These are phyloP conservation scores for Oopsacas minuta DNA, from an alignment of 37 sponge, comb jelly and placozoan genomes.

Conservation along the genomic window DNA sequence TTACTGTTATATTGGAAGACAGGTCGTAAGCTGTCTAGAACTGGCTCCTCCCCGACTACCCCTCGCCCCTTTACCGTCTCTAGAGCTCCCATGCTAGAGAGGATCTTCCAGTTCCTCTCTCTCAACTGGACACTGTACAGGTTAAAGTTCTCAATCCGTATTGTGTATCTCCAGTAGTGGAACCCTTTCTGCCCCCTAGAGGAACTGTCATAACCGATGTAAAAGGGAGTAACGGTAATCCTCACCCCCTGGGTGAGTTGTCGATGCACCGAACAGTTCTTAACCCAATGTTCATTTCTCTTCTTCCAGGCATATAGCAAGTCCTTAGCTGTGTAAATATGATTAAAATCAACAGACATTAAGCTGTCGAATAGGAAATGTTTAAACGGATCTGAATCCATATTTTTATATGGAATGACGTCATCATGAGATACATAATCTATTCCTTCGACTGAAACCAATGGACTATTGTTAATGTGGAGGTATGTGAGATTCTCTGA, in stretches of 20 bases:
- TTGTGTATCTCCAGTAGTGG: slow-evolving; percentile 73
- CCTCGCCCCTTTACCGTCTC: slow-evolving; percentile 83
- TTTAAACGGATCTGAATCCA: slow-evolving; percentile 47
- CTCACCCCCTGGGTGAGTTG: slow-evolving; percentile 65
- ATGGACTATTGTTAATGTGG: slow-evolving; percentile 6
- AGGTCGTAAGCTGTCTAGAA: slow-evolving; percentile 45
- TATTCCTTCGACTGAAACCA: slow-evolving; percentile 38
- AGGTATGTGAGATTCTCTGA: background rate
- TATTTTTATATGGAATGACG: slow-evolving; percentile 66
- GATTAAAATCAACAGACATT: slow-evolving; percentile 30
- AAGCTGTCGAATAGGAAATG: slow-evolving; percentile 80
- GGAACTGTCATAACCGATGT: slow-evolving; percentile 53
- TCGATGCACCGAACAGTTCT: slow-evolving; percentile 64
- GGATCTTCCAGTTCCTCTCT: slow-evolving; percentile 81
- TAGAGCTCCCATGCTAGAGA: slow-evolving; percentile 47
- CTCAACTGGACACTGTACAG: slow-evolving; percentile 53
- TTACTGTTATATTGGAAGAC: slow-evolving; percentile 95
- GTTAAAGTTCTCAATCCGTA: slow-evolving; percentile 76
- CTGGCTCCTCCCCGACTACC: slow-evolving; percentile 87
- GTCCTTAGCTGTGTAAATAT: slow-evolving; percentile 29
- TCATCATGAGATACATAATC: slow-evolving; percentile 95
- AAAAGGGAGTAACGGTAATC: slow-evolving; percentile 87
- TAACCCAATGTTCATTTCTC: slow-evolving; percentile 69
- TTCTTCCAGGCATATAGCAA: slow-evolving; percentile 47
- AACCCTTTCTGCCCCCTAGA: slow-evolving; percentile 3